Evolutionary conservation across 2,797 vertebrate genomes (phyloP).

Genomic region (Halcyon chelicuti): DNA sequence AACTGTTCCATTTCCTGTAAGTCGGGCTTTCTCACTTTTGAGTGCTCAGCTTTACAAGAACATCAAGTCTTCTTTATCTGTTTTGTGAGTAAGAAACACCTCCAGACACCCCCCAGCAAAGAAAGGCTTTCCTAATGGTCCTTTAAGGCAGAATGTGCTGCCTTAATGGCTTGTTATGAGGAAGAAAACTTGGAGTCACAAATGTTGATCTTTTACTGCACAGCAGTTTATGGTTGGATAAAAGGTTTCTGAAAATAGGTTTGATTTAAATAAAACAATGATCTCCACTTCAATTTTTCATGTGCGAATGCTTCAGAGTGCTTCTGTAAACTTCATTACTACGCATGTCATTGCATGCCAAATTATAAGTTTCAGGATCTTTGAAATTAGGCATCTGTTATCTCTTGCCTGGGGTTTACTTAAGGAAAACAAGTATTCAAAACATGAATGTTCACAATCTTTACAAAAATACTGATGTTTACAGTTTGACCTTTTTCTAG

Average conservation of each 20-base stretch:
- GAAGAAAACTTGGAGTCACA: conserved; percentile 41
- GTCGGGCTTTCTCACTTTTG: not conserved
- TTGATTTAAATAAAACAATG: conserved; percentile 70
- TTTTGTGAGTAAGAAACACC: not conserved
- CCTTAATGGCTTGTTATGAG: conserved; percentile 36
- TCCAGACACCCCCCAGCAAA: not conserved
- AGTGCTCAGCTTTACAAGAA: not conserved
- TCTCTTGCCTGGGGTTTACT: conserved; percentile 71
- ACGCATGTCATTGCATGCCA: conserved; percentile 24
- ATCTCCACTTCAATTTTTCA: conserved; percentile 59
- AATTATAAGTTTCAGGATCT: not conserved
- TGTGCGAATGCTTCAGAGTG: not conserved
- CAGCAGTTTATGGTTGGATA: conserved; percentile 64
- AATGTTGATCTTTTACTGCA: conserved; percentile 60
- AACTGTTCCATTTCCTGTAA: not conserved
- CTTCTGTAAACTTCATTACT: conserved; percentile 44
- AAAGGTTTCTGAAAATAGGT: conserved; percentile 67
- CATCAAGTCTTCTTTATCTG: not conserved
- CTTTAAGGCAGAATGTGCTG: not conserved
- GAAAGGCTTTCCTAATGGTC: conserved; percentile 23
- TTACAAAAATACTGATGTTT: conserved; percentile 63
- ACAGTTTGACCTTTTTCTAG: conserved; percentile 69
- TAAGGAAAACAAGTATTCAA: conserved; percentile 72
- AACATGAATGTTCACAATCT: conserved; percentile 27
- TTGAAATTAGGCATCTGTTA: conserved; percentile 66